Base-by-base conservation (phyloP, 1,140 invertebrate genomes). In the Drosophila pruinosa region DNA sequence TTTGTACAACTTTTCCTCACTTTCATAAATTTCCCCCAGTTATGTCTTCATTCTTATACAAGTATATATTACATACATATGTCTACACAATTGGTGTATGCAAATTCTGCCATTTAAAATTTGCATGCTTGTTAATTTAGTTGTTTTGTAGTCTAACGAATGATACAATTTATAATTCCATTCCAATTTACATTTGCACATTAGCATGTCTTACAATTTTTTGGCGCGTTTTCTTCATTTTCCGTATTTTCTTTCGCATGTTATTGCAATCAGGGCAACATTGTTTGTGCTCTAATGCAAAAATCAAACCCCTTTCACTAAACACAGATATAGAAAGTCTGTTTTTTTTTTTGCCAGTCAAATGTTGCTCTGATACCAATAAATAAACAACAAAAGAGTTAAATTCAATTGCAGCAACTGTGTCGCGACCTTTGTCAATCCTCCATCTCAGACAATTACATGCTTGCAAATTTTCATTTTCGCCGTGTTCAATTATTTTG, bases 351-450 rank as follows among this genome's bases (percentile, higher is more conserved):
- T 43, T 31, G 64, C 57, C 47, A 68, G 57, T 31, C 45, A 50
- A 65, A 79, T 65, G 24, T 36, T 47, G 15, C 43, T 62, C 72
- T 62, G 77, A 78, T 77, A 76, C 77, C 81, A 86, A 86, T 88
- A 86, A 86, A 86, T 86, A 86, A 86, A 81, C 82, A 86, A 86
- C 81, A 86, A 86, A 76, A 75, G 81, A 86, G 82, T 81, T 78
- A 81, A 86, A 88, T 81, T 86, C 77, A 77, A 77, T 77, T 77
- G 72, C 72, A 81, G 68, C 43, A 81, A 72, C 48, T 77, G 70
- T 67, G 63, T 58, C 43, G 43, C 71, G 54, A 75, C 71, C 72
- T 77, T 77, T 75, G 76, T 78, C 76, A 78, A 69, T 82, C 41
- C 47, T 17, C 47, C 8, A 58, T 58, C 56, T 43, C 39, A 73